Evolutionary conservation across 1,140 invertebrate species (phyloP).

Genomic region (Aricia agestis): DNA sequence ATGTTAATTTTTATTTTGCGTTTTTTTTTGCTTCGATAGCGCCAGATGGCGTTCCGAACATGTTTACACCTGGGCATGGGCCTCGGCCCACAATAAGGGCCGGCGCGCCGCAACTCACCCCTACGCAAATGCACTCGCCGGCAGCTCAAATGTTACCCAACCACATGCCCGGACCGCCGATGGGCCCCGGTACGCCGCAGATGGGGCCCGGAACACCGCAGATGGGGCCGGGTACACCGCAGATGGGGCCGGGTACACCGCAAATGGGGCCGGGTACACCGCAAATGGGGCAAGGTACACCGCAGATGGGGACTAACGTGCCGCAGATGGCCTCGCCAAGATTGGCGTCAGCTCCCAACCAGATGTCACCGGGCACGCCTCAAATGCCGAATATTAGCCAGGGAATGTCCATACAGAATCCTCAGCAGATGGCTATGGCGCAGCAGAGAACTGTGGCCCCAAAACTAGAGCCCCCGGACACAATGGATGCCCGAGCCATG

Average conservation of each 20-base stretch:
- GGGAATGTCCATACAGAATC: conserved; percentile 58
- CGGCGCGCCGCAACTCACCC: conserved; percentile 41
- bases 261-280: conserved; percentile 53
- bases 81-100: conserved; percentile 52
- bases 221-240: conserved; percentile 50
- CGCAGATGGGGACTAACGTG: conserved; percentile 54
- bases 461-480: conserved; percentile 69
- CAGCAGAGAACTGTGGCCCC: conserved; percentile 62
- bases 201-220: conserved; percentile 46
- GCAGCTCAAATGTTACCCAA: conserved; percentile 49
- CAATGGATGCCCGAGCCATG: conserved; percentile 72
- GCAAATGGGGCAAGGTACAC: conserved; percentile 56
- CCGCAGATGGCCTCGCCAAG: conserved; percentile 58
- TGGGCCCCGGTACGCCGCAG: conserved; percentile 40
- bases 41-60: conserved; percentile 67
- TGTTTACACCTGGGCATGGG: conserved; percentile 63
- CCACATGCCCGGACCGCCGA: conserved; percentile 43
- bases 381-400: conserved; percentile 63
- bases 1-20: conserved; percentile 66
- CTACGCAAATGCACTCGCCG: conserved; percentile 48
- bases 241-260: conserved; percentile 52
- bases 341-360: conserved; percentile 59
- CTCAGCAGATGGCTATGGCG: conserved; percentile 61
- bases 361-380: conserved; percentile 64
- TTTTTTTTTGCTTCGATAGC: conserved; percentile 59